Base-by-base conservation (phyloP, 2,113 vertebrate species). In the Oreochromis tanganicae region DNA sequence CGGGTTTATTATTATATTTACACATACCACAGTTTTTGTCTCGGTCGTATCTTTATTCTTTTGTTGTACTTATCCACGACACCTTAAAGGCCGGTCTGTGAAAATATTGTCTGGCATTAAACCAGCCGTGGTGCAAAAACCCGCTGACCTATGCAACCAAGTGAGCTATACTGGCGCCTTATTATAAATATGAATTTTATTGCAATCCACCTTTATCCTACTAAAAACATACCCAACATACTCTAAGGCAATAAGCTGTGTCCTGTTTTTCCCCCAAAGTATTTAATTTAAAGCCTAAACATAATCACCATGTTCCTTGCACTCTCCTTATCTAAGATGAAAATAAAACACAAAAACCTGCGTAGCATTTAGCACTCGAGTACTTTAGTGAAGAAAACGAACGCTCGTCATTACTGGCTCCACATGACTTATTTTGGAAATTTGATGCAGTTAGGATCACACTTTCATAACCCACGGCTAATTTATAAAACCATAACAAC, bases 381-480 rank as follows among this genome's bases (percentile, higher is more conserved):
- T 56, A 80, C 82, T 88, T 82, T 59, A 82, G 29, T 85, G 91
- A 90, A 85, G 86, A 90, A 81, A 85, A 84, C 50, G 43, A 87
- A 82, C 48, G 24, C 78, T 32, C 9, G 32, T 91, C 80, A 92
- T 91, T 85, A 85, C 54, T 24, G 46, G 90, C 83, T 85, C 63
- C 68, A 89, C 91, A 85, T 50, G 79, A 83, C 71, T 88, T 75
- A 85, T 89, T 95, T 84, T 88, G 59, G 34, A 59, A 86, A 90
- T 85, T 78, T 88, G 55, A 89, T 91, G 66, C 54, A 80, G 82
- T 86, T 84, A 83, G 71, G 59, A 75, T 84, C 73, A 66, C 61
- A 85, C 61, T 78, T 82, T 38, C 4, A 19, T 36, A 85, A 87
- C 87, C 50, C 80, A 29, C 46, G 89, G 86, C 89, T 57, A 78